phyloP scores from a whole-genome alignment of 2,888 invertebrate species.

The Eupithecia tripunctaria region DNA sequence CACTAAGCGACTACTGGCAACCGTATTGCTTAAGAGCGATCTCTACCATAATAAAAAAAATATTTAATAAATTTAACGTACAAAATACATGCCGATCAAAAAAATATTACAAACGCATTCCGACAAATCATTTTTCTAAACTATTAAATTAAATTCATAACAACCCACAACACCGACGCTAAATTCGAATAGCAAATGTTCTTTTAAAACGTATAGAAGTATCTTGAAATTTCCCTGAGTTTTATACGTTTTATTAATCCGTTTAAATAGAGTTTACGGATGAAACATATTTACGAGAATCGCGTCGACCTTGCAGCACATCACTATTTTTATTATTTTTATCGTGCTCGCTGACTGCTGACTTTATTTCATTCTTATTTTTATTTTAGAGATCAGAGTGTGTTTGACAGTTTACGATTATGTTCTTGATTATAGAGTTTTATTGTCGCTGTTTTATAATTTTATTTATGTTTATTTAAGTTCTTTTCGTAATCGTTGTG shows the following conservation, averaged over 20 bases:
- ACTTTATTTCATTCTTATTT: constrained; percentile 39
- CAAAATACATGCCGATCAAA: neutral
- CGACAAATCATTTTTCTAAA: neutral
- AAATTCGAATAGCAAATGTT: constrained; percentile 6
- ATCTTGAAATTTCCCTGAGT: constrained; percentile 15
- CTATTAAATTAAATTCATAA: neutral
- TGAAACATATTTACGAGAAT: constrained; percentile 44
- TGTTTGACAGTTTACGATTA: constrained; percentile 46
- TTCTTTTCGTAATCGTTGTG: constrained; percentile 33
- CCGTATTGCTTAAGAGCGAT: no score
- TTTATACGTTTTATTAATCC: constrained; percentile 35
- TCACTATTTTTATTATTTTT: constrained; percentile 45
- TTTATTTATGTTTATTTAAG: constrained; percentile 42
- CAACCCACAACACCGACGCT: neutral
- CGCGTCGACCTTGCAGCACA: constrained; percentile 44
- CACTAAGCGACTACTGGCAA: no score
- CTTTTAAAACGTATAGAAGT: constrained; percentile 16
- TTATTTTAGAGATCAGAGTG: constrained; percentile 39
- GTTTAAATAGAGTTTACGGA: constrained; percentile 48
- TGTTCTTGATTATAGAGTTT: constrained; percentile 41
- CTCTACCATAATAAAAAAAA: no score
- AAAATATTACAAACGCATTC: neutral
- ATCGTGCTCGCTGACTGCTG: constrained; percentile 41
- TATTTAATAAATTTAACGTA: neutral
- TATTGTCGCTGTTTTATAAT: constrained; percentile 28